Percentiles rank a stretch among this genome's conserved stretches.
phyloP scores from a whole-genome alignment of 2,797 vertebrate genomes.

The Myotis myotis region DNA sequence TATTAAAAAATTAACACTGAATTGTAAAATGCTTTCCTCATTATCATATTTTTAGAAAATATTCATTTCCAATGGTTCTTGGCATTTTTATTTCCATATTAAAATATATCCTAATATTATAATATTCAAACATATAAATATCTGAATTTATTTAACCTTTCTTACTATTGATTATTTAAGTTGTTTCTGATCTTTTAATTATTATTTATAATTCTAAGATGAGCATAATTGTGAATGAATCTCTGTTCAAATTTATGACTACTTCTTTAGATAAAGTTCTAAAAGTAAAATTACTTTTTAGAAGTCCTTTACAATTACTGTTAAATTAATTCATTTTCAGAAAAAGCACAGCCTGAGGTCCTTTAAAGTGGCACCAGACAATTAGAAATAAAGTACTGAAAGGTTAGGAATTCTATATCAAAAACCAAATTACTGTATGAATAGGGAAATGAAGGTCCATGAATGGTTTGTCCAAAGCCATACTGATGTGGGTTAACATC shows the following conservation, averaged over 20 bases:
- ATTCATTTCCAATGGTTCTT: not conserved
- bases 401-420: not conserved
- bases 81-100: conserved; percentile 35
- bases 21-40: not conserved
- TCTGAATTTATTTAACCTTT: not conserved
- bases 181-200: conserved; percentile 40
- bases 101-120: conserved; percentile 18
- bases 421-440: not conserved
- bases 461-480: not conserved
- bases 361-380: not conserved
- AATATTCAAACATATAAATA: conserved; percentile 18
- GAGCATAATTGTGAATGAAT: not conserved
- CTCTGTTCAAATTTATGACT: conserved; percentile 43
- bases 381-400: conserved; percentile 14
- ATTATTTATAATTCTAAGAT: conserved; percentile 48
- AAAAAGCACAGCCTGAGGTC: not conserved
- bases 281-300: conserved; percentile 23
- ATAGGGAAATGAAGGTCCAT: not conserved
- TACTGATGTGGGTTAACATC: not conserved
- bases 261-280: conserved; percentile 22
- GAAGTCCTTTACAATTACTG: conserved; percentile 27
- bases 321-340: conserved; percentile 38
- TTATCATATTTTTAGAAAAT: not conserved
- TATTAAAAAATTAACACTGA: not conserved
- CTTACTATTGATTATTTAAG: not conserved